Evolutionary conservation across 2,113 vertebrate genomes (phyloP).

Genomic region (Burhinus oedicnemus): DNA sequence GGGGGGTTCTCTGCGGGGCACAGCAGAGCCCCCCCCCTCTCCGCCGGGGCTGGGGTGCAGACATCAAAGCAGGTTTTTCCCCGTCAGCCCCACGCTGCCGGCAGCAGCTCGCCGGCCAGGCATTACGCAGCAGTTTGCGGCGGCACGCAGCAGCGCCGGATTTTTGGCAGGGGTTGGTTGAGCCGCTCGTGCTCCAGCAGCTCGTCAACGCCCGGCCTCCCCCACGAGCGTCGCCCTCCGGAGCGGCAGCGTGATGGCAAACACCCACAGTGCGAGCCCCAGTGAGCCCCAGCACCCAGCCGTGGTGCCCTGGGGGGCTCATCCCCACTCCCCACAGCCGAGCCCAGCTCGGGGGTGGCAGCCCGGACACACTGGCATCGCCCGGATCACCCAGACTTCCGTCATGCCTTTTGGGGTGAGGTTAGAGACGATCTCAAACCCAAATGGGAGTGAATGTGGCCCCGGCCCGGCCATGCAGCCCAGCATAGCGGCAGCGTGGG

Average conservation of each 20-base stretch:
- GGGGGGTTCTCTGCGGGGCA: not conserved
- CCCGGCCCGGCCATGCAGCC: rapidly evolving
- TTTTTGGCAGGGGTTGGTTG: not conserved
- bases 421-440: not conserved
- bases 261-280: rapidly evolving
- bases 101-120: not conserved
- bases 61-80: not conserved
- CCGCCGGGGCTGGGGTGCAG: not conserved
- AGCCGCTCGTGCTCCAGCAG: rapidly evolving
- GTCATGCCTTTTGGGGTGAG: not conserved
- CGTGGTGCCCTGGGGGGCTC: not conserved
- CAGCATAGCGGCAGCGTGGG: rapidly evolving
- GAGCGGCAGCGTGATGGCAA: not conserved
- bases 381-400: not conserved
- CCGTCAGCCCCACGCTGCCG: not conserved
- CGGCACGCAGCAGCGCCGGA: not conserved
- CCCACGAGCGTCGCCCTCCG: rapidly evolving
- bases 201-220: not conserved
- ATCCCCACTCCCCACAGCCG: rapidly evolving
- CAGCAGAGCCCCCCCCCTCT: not conserved
- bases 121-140: not conserved
- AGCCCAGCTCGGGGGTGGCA: not conserved
- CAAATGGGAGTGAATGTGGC: rapidly evolving
- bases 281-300: not conserved
- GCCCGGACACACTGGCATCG: rapidly evolving